phyloP scores from a whole-genome alignment of 2,888 invertebrate genomes.

The Cataglyphis cursor region DNA sequence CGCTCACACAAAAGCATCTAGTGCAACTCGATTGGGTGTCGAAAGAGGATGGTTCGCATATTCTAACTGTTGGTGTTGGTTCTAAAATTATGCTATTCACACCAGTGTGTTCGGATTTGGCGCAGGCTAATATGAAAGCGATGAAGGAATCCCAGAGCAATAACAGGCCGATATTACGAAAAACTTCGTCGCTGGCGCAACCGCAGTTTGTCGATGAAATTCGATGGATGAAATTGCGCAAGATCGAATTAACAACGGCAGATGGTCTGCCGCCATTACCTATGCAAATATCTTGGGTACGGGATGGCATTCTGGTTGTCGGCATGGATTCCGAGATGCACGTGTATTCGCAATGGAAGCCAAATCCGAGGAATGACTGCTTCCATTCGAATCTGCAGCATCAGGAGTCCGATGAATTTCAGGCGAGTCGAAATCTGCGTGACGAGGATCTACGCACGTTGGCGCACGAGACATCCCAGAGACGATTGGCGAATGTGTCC shows the following conservation, averaged over 20 bases:
- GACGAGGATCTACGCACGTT: constrained; percentile 91
- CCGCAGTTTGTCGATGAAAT: constrained; percentile 97
- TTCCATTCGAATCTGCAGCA: constrained; percentile 83
- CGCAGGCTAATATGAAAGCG: constrained; percentile 97
- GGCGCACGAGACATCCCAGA: constrained; percentile 90
- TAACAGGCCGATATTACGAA: constrained; percentile 94
- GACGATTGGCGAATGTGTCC: constrained; percentile 91
- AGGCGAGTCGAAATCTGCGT: constrained; percentile 91
- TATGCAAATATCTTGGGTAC: constrained; percentile 99
- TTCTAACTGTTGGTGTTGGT: constrained; percentile 98
- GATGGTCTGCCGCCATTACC: constrained; percentile 98
- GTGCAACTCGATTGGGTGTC: constrained; percentile 99
- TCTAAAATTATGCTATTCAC: constrained; percentile 97
- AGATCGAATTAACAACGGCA: constrained; percentile 96
- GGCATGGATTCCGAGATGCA: constrained; percentile 99
- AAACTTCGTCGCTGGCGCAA: constrained; percentile 96
- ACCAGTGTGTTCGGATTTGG: constrained; percentile 97
- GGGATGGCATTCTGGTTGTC: constrained; percentile 98
- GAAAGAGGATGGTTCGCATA: constrained; percentile 99
- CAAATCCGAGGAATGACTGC: constrained; percentile 88
- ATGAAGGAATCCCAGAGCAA: constrained; percentile 95
- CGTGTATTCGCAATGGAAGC: constrained; percentile 99
- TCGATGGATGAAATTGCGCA: constrained; percentile 98
- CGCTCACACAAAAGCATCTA: constrained; percentile 95
- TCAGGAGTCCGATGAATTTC: constrained; percentile 91